Conservation (phyloP, 2,888 invertebrate genomes). For the Portevinia maculata region DNA sequence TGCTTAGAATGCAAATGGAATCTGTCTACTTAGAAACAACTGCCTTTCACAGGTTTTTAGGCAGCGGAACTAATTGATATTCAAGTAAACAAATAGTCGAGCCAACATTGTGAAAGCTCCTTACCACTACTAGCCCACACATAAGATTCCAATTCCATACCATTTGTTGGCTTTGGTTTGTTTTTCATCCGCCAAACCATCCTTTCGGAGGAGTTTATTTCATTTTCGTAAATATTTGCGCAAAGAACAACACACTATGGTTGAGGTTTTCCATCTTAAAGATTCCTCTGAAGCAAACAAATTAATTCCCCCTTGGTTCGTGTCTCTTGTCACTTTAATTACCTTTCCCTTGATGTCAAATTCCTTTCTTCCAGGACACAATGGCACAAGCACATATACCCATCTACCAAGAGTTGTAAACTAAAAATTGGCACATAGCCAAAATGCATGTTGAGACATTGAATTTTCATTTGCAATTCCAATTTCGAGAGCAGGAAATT, state of each 20-base stretch:
- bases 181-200: constrained; percentile 17
- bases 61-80: constrained; percentile 60
- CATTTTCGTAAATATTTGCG: constrained; percentile 64
- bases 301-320: constrained; percentile 61
- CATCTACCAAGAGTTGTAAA: constrained; percentile 48
- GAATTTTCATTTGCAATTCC: constrained; percentile 72
- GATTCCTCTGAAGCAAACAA: constrained; percentile 60
- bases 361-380: constrained; percentile 24
- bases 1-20: constrained; percentile 60
- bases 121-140: constrained; percentile 3
- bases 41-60: constrained; percentile 31
- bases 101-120: constrained; percentile 6
- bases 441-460: constrained; percentile 71
- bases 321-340: constrained; percentile 69
- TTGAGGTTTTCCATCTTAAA: constrained; percentile 49
- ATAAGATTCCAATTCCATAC: constrained; percentile 32
- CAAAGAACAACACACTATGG: constrained; percentile 16
- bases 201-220: constrained; percentile 53
- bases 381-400: constrained; percentile 21
- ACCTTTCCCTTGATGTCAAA: constrained; percentile 53
- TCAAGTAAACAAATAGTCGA: constrained; percentile 59
- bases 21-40: constrained; percentile 18
- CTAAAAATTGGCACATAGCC: constrained; percentile 66
- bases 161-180: constrained; percentile 38
- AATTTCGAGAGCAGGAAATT: constrained; percentile 45